Conservation (phyloP, 2,888 invertebrate genomes). For the Drosophila helvetica region DNA sequence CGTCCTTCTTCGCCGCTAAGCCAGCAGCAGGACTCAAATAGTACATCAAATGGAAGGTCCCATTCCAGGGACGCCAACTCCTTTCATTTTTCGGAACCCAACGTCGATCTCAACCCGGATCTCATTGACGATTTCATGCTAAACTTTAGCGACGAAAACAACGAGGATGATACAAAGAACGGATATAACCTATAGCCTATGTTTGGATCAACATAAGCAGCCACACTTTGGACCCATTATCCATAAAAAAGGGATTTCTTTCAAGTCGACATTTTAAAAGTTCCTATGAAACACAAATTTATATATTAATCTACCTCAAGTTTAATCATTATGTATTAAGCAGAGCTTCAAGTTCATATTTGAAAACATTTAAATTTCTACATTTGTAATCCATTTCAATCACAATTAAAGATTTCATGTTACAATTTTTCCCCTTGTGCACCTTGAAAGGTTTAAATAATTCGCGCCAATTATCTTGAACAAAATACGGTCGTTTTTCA, state of each 20-base stretch:
- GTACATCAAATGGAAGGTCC: too few relatives aligned
- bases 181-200: not conserved
- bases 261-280: not conserved
- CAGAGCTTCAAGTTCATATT: too few relatives aligned
- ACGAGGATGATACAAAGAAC: not conserved
- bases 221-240: too few relatives aligned
- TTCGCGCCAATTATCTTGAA: not conserved
- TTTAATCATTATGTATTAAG: too few relatives aligned
- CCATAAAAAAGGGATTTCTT: too few relatives aligned
- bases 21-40: not conserved
- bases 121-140: slow-evolving; percentile 2
- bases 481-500: not conserved
- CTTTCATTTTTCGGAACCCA: not conserved
- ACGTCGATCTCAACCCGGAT: not conserved
- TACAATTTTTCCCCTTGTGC: not conserved
- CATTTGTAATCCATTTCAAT: not conserved
- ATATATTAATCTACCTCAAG: not conserved
- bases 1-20: not conserved
- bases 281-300: not conserved
- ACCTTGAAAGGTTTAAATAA: not conserved
- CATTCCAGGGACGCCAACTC: not conserved
- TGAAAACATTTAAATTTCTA: too few relatives aligned
- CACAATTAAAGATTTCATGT: not conserved
- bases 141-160: slow-evolving; percentile 10
- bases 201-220: too few relatives aligned